These are phyloP conservation scores for Erynnis tages DNA, from an alignment of 2,888 invertebrate genomes.

Conservation along the genomic window DNA sequence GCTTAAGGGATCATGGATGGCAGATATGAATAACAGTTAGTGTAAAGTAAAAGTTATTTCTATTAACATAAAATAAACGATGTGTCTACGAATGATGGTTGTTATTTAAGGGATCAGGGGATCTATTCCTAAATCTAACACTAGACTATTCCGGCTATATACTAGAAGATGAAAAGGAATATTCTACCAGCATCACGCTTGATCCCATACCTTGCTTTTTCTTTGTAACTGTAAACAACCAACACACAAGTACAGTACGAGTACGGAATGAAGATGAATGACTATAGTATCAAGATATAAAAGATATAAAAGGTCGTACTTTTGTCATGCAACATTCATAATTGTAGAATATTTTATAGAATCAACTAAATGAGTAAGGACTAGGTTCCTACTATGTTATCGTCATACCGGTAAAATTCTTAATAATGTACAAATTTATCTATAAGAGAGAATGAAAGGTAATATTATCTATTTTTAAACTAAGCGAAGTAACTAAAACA, in stretches of 20 bases:
- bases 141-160: conserved; percentile 74
- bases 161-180: conserved; percentile 80
- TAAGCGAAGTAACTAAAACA: conserved; percentile 10
- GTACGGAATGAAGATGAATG: conserved; percentile 61
- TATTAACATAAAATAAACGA: conserved; percentile 22
- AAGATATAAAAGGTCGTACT: conserved; percentile 33
- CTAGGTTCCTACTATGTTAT: conserved; percentile 19
- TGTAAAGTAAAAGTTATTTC: conserved; percentile 13
- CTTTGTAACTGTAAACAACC: conserved; percentile 92
- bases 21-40: conserved; percentile 29
- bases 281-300: conserved; percentile 37
- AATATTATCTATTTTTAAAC: conserved; percentile 8
- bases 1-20: conserved; percentile 38
- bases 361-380: conserved; percentile 17
- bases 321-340: conserved; percentile 66
- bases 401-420: too few relatives aligned
- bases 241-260: conserved; percentile 80
- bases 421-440: too few relatives aligned
- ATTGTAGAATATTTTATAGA: conserved; percentile 31
- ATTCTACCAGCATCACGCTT: conserved; percentile 81
- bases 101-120: conserved; percentile 41
- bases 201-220: conserved; percentile 86
- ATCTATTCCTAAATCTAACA: conserved; percentile 68
- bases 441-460: conserved; percentile 8
- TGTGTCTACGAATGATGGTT: conserved; percentile 29